A percentile compares a stretch with the other conserved stretches of the same genome.
phyloP scores from a whole-genome alignment of 2,113 vertebrate species.

The Channa maculata region DNA sequence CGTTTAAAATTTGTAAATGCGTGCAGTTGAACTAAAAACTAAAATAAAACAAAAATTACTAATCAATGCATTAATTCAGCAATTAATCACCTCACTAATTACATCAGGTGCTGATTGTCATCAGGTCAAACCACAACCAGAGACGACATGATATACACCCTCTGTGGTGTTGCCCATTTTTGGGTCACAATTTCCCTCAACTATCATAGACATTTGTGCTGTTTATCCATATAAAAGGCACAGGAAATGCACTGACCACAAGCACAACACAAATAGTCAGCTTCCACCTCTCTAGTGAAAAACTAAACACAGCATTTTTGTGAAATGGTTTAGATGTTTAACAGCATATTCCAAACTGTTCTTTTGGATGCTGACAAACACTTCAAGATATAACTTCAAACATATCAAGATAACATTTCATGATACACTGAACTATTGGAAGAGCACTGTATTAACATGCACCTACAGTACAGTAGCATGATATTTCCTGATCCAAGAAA shows the following conservation, averaged over 20 bases:
- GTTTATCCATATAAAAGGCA: background rate
- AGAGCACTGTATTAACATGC: background rate
- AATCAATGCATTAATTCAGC: slow-evolving; percentile 73
- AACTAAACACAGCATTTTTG: background rate
- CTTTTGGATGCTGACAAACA: no score
- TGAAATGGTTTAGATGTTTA: background rate
- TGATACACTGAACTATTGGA: background rate
- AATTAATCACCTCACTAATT: slow-evolving; percentile 81
- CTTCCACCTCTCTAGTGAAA: no score
- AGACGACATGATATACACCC: background rate
- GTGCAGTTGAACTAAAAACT: no score
- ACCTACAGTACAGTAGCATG: background rate
- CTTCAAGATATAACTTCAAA: no score
- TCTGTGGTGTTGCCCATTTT: background rate
- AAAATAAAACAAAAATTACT: slow-evolving; percentile 20
- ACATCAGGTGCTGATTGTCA: slow-evolving; percentile 59
- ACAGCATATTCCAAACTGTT: no score
- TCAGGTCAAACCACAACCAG: slow-evolving; percentile 36
- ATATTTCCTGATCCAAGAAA: background rate
- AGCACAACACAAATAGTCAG: no score
- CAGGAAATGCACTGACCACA: background rate
- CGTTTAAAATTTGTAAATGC: no score
- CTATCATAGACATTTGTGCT: background rate
- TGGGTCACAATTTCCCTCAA: background rate
- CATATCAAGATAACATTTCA: background rate